Conservation (phyloP, 2,113 vertebrate genomes). For the Dissostichus mawsoni region DNA sequence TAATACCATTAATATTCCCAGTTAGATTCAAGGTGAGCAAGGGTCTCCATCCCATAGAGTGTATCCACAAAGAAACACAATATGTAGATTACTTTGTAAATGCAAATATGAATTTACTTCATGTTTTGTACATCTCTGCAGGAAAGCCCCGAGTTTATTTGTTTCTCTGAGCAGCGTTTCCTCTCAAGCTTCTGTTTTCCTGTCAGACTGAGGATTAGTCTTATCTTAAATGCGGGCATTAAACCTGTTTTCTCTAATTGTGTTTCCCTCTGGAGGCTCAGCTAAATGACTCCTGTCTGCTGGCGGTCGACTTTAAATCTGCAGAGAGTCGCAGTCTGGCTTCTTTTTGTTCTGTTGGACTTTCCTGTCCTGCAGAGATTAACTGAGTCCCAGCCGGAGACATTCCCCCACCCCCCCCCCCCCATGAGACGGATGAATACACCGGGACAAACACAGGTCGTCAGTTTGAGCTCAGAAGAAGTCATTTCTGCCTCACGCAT, state of each 20-base stretch:
- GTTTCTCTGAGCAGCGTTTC: not conserved
- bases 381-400: not conserved
- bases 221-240: conserved; percentile 37
- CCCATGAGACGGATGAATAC: not conserved
- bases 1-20: too few relatives aligned
- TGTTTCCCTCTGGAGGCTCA: conserved; percentile 18
- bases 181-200: conserved; percentile 5
- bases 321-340: not conserved
- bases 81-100: not conserved
- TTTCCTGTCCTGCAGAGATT: not conserved
- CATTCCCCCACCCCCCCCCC: not conserved
- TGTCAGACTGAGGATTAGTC: conserved; percentile 35
- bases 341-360: conserved; percentile 38
- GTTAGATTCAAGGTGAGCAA: not conserved
- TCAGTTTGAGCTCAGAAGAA: not conserved
- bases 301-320: not conserved
- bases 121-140: too few relatives aligned
- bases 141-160: not conserved
- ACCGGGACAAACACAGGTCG: too few relatives aligned
- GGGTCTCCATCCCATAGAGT: too few relatives aligned
- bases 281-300: conserved; percentile 41
- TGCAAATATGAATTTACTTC: not conserved
- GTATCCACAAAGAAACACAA: not conserved
- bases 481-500: too few relatives aligned
- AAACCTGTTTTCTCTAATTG: conserved; percentile 8